Base-by-base conservation (phyloP, 2,888 invertebrate genomes). In the Ernsta delagoae region DNA sequence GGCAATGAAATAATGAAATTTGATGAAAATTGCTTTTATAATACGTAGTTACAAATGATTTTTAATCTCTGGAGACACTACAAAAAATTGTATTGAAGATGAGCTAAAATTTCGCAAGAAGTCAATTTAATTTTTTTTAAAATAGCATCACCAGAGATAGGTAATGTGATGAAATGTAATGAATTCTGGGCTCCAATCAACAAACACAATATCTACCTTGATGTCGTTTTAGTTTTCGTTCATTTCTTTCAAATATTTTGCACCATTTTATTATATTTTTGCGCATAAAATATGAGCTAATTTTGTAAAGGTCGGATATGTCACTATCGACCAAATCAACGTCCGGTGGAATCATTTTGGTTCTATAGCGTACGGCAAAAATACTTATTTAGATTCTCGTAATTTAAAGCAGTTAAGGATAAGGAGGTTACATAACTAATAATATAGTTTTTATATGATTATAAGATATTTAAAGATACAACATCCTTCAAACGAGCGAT, bases 281-380 rank as follows among this genome's bases (percentile, higher is more conserved):
- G 5, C 16, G 45, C 11, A 65, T 9, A 24, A 65, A 65, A 3
- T 39, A 16, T 0, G 16, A 9, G 16, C 50, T 50, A 5, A 53
- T 8, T 59, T 65, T 65, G 1, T 59, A 65, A 1, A 53, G 24
- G 3, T 65, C 65, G 7, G 39, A 50, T 24, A 16, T 11, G 9
- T 65, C 39, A n/a, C 39, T 11, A 11, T 50, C 39, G 5, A 39
- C 9, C 1, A 39, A 24, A 16, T 59, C n/a, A 8, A n/a, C 43
- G n/a, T 65, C 65, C n/a, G 50, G 39, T n/a, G 65, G 65, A 7
- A 65, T 16, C 65, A 65, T 65, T 54, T 54, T 31, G 54, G 31
- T 31, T 9, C 9, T 54, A 1, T 53, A 1, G 24, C 24, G 24
- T 24, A 24, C 3, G 24, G 5, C 3, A 3, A 24, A 53, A 31